Base-by-base conservation (phyloP, 2,113 vertebrate species). In the Saccopteryx bilineata region DNA sequence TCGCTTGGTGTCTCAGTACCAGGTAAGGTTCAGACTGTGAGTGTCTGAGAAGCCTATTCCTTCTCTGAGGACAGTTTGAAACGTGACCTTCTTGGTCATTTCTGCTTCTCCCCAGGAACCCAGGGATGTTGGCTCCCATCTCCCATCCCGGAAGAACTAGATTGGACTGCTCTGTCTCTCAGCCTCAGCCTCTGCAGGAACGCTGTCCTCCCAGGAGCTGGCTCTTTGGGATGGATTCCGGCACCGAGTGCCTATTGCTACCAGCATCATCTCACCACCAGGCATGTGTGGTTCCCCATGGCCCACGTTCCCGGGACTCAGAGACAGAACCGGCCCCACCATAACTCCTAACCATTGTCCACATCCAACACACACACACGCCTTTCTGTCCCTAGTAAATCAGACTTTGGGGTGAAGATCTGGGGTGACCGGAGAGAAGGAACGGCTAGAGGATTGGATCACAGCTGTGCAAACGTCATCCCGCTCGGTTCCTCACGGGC, bases 401-500 rank as follows among this genome's bases (percentile, higher is more conserved):
- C 24, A 61, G 56, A 33, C 80, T 69, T 33, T 28, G 26, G 12
- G 21, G 26, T 75, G 28, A 63, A 84, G 65, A 33, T 33, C 24
- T 56, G 65, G 46, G 21, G 13, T 60, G 24, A 72, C 0, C 8
- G 33, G 52, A 65, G 63, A 78, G 33, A 28, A 56, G 23, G 48
- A 61, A 24, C 50, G 39, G 10, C 52, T 68, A 33, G 52, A 56
- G 28, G 50, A 24, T 19, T 63, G 58, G 80, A 52, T n/a, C 65
- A 66, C 23, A 81, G 66, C 18, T 31, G 17, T 31, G 19, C 7
- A 31, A 12, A 31, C 23, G 31, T n/a, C 19, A 54, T 66, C 60
- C 66, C 24, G 50, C 58, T 17, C 46, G 31, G 18, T 3, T 21
- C 24, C 46, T 14, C 0, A 0, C 0, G 0, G 8, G 28, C 33